Conservation (phyloP, 1,140 invertebrate species). For the Saccostrea glomerata region DNA sequence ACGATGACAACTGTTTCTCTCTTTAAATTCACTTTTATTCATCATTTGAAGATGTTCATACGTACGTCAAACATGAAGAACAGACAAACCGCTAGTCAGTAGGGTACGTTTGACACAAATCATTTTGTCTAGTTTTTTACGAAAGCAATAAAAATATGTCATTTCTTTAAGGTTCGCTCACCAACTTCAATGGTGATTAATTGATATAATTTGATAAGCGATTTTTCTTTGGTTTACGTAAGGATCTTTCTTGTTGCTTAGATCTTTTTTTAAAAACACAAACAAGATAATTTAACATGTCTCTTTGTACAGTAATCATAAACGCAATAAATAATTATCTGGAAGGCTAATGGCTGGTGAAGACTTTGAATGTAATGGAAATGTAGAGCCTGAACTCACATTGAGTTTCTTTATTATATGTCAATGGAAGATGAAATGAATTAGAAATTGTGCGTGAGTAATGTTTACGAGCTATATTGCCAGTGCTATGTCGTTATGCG, state of each 20-base stretch:
- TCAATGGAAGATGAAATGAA: slow-evolving; percentile 5
- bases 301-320: not conserved
- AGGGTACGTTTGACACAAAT: no score
- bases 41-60: no score
- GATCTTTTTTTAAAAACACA: not conserved
- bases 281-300: not conserved
- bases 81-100: no score
- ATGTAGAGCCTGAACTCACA: not conserved
- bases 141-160: not conserved
- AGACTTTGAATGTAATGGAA: not conserved
- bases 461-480: not conserved
- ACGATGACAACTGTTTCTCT: no score
- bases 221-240: not conserved
- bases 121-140: no score
- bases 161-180: not conserved
- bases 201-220: not conserved
- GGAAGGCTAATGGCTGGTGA: not conserved
- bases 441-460: not conserved
- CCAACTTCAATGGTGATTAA: not conserved
- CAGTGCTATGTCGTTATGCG: not conserved
- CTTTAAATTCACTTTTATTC: no score
- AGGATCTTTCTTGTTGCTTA: slow-evolving; percentile 1
- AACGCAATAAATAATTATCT: not conserved
- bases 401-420: not conserved
- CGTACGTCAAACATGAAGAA: no score